Percentiles rank a stretch among this genome's conserved stretches.
These are phyloP conservation scores for Drosophila tsacasi DNA, from an alignment of 1,140 invertebrate genomes.

Conservation along the genomic window DNA sequence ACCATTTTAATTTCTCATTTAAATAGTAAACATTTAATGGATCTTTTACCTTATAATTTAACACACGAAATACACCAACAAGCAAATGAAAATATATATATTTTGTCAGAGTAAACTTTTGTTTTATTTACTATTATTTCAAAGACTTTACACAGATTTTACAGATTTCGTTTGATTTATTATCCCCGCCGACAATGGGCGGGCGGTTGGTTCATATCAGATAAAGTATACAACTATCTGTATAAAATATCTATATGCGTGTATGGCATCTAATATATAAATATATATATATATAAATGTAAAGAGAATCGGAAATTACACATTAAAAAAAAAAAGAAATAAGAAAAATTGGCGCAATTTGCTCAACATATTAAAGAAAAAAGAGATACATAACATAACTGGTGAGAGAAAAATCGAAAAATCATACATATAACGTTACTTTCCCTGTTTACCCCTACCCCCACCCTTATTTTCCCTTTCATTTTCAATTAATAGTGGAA, in stretches of 20 bases:
- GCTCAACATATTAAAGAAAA: slow-evolving; percentile 63
- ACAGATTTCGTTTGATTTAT: not conserved
- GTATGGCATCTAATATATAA: slow-evolving; percentile 16
- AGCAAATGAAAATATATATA: slow-evolving; percentile 42
- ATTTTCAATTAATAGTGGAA: slow-evolving; percentile 61
- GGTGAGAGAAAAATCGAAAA: slow-evolving; percentile 10
- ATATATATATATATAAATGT: slow-evolving; percentile 46
- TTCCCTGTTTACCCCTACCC: slow-evolving; percentile 32
- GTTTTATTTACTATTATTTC: slow-evolving; percentile 19
- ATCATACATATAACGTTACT: slow-evolving; percentile 20
- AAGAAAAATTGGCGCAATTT: slow-evolving; percentile 65
- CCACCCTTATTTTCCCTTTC: slow-evolving; percentile 2
- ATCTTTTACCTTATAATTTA: slow-evolving; percentile 42
- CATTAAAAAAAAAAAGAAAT: slow-evolving; percentile 3
- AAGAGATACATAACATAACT: slow-evolving; percentile 3
- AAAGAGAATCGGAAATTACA: slow-evolving; percentile 28
- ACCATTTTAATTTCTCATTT: slow-evolving; percentile 45
- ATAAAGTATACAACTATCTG: slow-evolving; percentile 46
- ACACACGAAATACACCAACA: slow-evolving; percentile 13
- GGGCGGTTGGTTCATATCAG: slow-evolving; percentile 46
- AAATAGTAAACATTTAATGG: slow-evolving; percentile 39
- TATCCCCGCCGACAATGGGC: not conserved
- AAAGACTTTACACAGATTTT: not conserved
- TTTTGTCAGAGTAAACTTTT: slow-evolving; percentile 50
- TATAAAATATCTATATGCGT: slow-evolving; percentile 50